These are phyloP conservation scores for Chymomyza costata DNA, from an alignment of 1,140 invertebrate species.

Conservation along the genomic window DNA sequence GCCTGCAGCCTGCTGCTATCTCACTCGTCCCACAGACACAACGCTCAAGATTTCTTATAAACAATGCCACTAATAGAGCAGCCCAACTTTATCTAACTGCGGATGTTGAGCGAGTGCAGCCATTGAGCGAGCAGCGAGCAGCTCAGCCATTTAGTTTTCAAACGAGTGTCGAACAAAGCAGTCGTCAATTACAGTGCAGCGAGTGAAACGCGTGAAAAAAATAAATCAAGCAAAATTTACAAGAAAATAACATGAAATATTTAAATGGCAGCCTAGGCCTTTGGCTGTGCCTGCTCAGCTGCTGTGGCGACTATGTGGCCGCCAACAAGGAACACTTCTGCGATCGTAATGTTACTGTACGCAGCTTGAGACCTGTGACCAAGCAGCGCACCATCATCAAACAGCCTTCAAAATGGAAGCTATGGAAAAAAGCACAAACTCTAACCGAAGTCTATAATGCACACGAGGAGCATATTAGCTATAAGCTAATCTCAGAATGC, in stretches of 20 bases:
- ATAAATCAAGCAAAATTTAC: slow-evolving; percentile 15
- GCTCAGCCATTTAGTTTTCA: slow-evolving; percentile 3
- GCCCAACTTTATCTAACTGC: slow-evolving; percentile 40
- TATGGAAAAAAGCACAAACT: slow-evolving; percentile 46
- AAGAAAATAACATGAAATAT: slow-evolving; percentile 16
- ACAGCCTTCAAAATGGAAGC: slow-evolving; percentile 35
- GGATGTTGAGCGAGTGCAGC: too few species aligned
- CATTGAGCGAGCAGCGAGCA: too few species aligned
- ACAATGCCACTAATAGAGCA: too few species aligned
- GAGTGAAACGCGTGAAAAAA: slow-evolving; percentile 22
- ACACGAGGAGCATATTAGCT: slow-evolving; percentile 33
- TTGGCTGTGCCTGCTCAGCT: slow-evolving; percentile 24
- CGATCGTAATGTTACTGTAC: slow-evolving; percentile 43
- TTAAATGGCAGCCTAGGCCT: slow-evolving; percentile 17
- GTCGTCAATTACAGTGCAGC: slow-evolving; percentile 32
- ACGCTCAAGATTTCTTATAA: too few species aligned
- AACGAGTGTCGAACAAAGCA: slow-evolving; percentile 20
- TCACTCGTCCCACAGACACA: too few species aligned
- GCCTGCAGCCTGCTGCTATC: too few species aligned
- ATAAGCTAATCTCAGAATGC: slow-evolving; percentile 41
- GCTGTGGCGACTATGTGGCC: slow-evolving; percentile 7
- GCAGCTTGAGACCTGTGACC: slow-evolving; percentile 32
- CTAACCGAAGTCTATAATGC: slow-evolving; percentile 32
- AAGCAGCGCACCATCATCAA: slow-evolving; percentile 38
- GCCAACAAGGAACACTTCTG: slow-evolving; percentile 40